Evolutionary conservation across 2,113 vertebrate species (phyloP), one percentile per base, ranked within the genome.

Genomic region (Menidia beryllina): DNA sequence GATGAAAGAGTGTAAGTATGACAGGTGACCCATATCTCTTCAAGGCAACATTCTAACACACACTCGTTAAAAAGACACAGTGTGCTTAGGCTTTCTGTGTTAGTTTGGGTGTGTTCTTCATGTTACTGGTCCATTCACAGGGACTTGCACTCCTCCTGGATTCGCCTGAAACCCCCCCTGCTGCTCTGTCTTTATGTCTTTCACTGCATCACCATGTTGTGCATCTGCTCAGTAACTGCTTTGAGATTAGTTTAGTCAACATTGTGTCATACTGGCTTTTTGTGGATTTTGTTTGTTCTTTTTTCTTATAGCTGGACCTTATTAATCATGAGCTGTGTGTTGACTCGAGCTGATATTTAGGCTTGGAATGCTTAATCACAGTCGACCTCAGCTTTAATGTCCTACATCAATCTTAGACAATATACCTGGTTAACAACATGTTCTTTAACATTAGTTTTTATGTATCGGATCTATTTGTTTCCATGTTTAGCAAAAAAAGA

Each of bases 1-100:
- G 97, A 98, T 99, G 97, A 99, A 98, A 79, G 97, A 98, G 79
- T 98, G 97, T 98, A 93, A 98, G 97, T 97, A 77, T 81, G 72
- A 69, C 73, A 49, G 55, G 34, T 69, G 64, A 84, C 48, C 49
- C 9, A n/a, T 17, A 38, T 66, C 60, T 71, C 50, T 63, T 58
- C 20, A 62, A 55, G 27, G 30, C 43, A 56, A 36, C 19, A 26
- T 27, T 24, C 2, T 17, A 39, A 54, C n/a, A 8, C 12, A 38
- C 20, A 48, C 62, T 11, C 7, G 17, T 34, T n/a, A 13, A 55
- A 20, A 30, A 55, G 27, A 34, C 53, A 34, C 12, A 12, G 7
- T 24, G 14, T n/a, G 1, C 45, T 41, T 41, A 3, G 12, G n/a
- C 3, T 41, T 41, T 41, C 10, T n/a, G n/a, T n/a, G n/a, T n/a